Evolutionary conservation across 2,888 invertebrate species (phyloP).

Genomic region (Thysanoteuthis rhombus): DNA sequence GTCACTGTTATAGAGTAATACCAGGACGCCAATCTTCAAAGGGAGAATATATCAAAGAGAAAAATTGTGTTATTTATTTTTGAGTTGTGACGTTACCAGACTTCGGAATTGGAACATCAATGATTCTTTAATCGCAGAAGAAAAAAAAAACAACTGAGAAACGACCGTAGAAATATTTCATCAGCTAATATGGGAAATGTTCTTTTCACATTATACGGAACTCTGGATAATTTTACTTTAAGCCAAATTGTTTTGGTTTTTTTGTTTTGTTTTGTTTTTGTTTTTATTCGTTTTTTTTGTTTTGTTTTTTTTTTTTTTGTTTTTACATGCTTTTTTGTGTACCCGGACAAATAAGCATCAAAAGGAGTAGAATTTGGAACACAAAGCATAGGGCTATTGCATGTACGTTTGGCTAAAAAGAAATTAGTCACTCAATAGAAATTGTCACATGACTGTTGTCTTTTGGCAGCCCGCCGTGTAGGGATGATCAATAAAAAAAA

Average conservation of each 20-base stretch:
- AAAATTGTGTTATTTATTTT: neutral
- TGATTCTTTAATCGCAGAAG: neutral
- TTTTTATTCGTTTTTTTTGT: no score
- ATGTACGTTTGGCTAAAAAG: no score
- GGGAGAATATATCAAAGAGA: neutral
- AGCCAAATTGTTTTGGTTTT: neutral
- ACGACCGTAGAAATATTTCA: neutral
- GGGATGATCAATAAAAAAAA: no score
- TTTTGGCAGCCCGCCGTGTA: no score
- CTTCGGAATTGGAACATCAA: neutral
- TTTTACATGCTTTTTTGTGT: no score
- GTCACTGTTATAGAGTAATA: neutral
- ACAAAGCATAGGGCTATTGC: no score
- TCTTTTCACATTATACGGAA: neutral
- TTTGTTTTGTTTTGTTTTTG: no score
- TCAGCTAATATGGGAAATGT: neutral
- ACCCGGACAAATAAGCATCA: no score
- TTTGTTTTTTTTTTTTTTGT: no score
- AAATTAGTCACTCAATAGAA: no score
- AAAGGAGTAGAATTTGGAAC: no score
- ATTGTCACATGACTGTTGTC: no score
- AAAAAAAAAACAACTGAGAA: neutral
- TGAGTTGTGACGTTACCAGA: neutral
- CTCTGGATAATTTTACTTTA: neutral
- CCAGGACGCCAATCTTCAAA: neutral